Percentiles rank a stretch among this genome's conserved stretches.
Evolutionary conservation across 2,888 invertebrate species (phyloP).

Genomic region (Diplazon laetatorius): DNA sequence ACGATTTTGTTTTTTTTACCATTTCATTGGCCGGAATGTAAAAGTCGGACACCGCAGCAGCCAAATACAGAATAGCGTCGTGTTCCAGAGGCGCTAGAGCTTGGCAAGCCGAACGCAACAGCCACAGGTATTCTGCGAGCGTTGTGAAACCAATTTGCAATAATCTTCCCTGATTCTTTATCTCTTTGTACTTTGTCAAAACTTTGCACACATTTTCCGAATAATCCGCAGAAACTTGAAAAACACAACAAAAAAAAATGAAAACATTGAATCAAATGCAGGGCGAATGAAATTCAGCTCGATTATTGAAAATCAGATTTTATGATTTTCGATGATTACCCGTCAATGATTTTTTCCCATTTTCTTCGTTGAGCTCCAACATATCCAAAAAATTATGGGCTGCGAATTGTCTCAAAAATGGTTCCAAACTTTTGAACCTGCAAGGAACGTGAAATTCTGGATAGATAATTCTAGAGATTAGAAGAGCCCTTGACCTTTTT

Average conservation of each 20-base stretch:
- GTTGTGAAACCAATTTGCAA: constrained; percentile 92
- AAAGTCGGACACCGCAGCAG: constrained; percentile 99
- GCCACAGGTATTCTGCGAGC: constrained; percentile 96
- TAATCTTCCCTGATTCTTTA: constrained; percentile 89
- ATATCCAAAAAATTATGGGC: constrained; percentile 91
- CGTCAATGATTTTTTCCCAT: constrained; percentile 87
- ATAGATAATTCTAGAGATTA: not conserved
- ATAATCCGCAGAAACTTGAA: constrained; percentile 88
- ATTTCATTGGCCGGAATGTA: constrained; percentile 96
- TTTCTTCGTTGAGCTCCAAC: constrained; percentile 87
- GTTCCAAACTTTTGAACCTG: constrained; percentile 93
- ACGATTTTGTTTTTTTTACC: constrained; percentile 88
- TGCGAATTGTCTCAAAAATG: constrained; percentile 94
- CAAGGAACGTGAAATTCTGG: constrained; percentile 65
- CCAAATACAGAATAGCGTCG: constrained; percentile 93
- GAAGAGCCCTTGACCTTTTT: not conserved
- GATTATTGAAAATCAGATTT: not conserved
- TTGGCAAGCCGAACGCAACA: constrained; percentile 92
- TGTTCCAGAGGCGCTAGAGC: constrained; percentile 87
- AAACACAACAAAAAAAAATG: constrained; percentile 31
- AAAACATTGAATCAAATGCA: too few species aligned
- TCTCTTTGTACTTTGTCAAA: constrained; percentile 90
- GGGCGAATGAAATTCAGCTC: too few species aligned
- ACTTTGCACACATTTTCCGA: constrained; percentile 89
- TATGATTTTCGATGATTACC: constrained; percentile 81